Conservation (phyloP, 1,140 invertebrate species). For the Atopsyche davidsoni region DNA sequence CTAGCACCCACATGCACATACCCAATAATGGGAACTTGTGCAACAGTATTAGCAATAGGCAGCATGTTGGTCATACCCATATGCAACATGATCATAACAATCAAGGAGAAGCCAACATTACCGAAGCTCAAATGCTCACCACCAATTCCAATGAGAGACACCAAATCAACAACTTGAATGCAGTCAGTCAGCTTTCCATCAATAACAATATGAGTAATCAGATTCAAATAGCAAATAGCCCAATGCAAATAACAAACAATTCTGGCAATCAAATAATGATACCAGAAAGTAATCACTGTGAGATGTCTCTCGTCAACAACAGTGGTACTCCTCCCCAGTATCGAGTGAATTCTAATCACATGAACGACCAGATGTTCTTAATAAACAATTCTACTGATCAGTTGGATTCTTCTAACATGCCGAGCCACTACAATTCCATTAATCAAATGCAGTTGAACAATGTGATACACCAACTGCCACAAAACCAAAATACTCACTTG, state of each 20-base stretch:
- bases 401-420: constrained; percentile 6
- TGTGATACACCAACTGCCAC: constrained; percentile 12
- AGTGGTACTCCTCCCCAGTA: constrained; percentile 18
- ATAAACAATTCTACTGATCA: constrained; percentile 13
- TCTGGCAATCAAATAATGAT: constrained; percentile 15
- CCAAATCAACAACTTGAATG: constrained; percentile 40
- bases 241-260: not conserved
- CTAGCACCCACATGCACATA: constrained; percentile 41
- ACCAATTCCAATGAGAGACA: constrained; percentile 40
- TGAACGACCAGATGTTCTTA: constrained; percentile 27
- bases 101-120: constrained; percentile 9
- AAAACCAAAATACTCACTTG: constrained; percentile 15
- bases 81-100: constrained; percentile 11
- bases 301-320: constrained; percentile 18
- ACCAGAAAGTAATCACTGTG: constrained; percentile 13
- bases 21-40: constrained; percentile 9
- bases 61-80: constrained; percentile 7
- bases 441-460: constrained; percentile 22
- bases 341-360: constrained; percentile 20
- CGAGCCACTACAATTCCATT: constrained; percentile 4
- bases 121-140: constrained; percentile 23
- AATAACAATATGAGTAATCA: constrained; percentile 29
- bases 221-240: not conserved
- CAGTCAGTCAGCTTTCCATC: constrained; percentile 41
- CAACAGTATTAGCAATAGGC: constrained; percentile 13